Percentiles rank a stretch among this genome's conserved stretches.
Evolutionary conservation across 92 coral and sea anemone species (phyloP).

Genomic region (Phenganax marumi): DNA sequence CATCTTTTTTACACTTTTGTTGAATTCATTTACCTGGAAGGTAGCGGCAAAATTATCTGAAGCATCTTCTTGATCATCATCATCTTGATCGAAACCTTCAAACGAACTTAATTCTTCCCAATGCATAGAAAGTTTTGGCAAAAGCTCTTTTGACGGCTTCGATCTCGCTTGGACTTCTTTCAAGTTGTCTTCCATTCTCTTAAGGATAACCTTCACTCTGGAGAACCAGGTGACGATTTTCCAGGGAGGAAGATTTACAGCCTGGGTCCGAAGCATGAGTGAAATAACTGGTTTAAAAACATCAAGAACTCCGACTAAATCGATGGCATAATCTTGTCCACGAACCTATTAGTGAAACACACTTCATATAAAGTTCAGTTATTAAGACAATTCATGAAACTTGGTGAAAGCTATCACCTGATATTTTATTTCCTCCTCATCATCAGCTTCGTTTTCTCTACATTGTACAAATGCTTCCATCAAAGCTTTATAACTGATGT

Average conservation of each 20-base stretch:
- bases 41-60: background rate
- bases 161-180: background rate
- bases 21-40: conserved; percentile 2
- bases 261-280: conserved; percentile 21
- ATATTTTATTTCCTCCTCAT: background rate
- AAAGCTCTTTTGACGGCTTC: conserved; percentile 1
- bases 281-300: conserved; percentile 9
- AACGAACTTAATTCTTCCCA: background rate
- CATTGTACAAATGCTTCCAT: conserved; percentile 11
- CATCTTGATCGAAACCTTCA: background rate
- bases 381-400: background rate
- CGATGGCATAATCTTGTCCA: conserved; percentile 23
- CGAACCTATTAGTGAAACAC: background rate
- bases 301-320: conserved; percentile 6
- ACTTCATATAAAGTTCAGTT: background rate
- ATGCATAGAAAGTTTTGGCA: conserved; percentile 14
- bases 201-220: background rate
- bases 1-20: no score
- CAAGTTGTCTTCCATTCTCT: conserved; percentile 1
- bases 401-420: background rate
- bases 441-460: conserved; percentile 18
- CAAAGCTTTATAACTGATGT: conserved; percentile 1
- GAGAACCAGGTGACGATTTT: background rate
- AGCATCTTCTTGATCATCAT: background rate
- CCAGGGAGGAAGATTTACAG: conserved; percentile 23